These are phyloP conservation scores for Girardinus metallicus DNA, from an alignment of 2,797 vertebrate genomes.

Conservation along the genomic window DNA sequence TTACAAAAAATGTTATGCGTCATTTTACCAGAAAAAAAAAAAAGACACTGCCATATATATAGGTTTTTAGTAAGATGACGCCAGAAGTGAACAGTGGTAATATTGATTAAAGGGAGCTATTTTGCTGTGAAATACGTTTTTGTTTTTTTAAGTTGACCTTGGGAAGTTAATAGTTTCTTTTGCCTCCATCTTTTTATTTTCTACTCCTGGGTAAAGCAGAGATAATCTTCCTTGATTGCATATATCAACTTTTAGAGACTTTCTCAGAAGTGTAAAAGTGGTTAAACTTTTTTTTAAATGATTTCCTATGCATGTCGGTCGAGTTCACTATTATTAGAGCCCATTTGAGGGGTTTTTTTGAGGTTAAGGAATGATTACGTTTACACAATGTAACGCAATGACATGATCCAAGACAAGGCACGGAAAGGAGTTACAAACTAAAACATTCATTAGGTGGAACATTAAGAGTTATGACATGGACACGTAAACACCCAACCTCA, in stretches of 20 bases:
- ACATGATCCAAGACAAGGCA: not conserved
- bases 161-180: not conserved
- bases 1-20: not conserved
- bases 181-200: not conserved
- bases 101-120: not conserved
- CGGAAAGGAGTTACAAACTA: not conserved
- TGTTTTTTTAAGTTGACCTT: too few relatives aligned
- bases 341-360: not conserved
- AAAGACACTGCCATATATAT: too few relatives aligned
- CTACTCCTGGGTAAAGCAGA: not conserved
- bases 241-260: not conserved
- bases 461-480: not conserved
- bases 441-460: not conserved
- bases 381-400: not conserved
- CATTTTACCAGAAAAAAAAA: not conserved
- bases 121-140: not conserved
- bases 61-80: not conserved
- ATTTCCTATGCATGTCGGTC: not conserved
- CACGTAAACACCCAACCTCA: not conserved
- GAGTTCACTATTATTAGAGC: not conserved
- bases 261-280: slow-evolving; percentile 7
- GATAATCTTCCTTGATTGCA: not conserved
- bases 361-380: not conserved
- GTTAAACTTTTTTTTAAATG: not conserved
- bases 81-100: not conserved